Base-by-base conservation (phyloP, 1,140 invertebrate species). In the Nephotettix cincticeps region DNA sequence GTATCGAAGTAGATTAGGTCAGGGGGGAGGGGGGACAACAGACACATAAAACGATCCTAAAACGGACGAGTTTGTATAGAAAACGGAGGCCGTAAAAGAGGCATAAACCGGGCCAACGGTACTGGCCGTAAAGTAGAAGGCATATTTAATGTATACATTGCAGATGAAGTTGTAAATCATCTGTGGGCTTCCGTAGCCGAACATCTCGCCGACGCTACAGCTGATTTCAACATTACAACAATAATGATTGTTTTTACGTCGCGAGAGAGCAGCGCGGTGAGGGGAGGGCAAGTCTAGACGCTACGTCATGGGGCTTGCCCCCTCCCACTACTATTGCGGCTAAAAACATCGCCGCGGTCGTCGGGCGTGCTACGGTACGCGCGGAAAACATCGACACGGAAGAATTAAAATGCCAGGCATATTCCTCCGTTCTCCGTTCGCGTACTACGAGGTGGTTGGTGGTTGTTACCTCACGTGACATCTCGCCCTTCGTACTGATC, bases 221-320 rank as follows among this genome's bases (percentile, higher is more conserved):
- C 47, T 51, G 47, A 51, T 51, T 51, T 51, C 3, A 51, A 51
- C 47, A 21, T 19, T 51, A 51, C 47, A 51, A 51, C 47, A 51
- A 51, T 51, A 51, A 51, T 51, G 47, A 51, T 51, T 51, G 47
- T 51, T 51, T 51, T 51, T 51, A 51, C 21, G 47, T 17, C 47
- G 14, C 4, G 47, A 19, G 47, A 51, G 47, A 19, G n/a, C 6
- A 51, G 47, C 3, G 47, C 4, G 14, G 47, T 19, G 47, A 51
- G 47, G 47, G 47, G 47, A 51, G 47, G 47, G 47, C 47, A 51
- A 51, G 47, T 51, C 47, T 51, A 51, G 47, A 51, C 47, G 47
- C 47, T 51, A 51, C 47, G 47, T 51, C 47, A 51, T 51, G 21
- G 14, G 47, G 14, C 21, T 51, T 17, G 14, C 47, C 47, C 47